Conservation (phyloP, 2,113 vertebrate species). For the Prietella phreatophila region DNA sequence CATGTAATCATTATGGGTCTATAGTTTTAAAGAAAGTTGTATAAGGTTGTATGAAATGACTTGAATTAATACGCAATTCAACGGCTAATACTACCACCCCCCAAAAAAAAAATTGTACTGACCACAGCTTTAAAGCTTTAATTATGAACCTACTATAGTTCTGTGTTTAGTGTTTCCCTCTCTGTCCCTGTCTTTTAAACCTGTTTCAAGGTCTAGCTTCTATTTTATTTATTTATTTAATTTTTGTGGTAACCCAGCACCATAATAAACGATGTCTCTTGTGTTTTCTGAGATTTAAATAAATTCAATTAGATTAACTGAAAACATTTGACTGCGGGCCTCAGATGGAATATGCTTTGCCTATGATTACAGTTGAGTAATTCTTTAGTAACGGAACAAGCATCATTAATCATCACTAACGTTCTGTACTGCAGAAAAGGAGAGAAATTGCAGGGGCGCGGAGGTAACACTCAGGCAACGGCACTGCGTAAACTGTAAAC, state of each 20-base stretch:
- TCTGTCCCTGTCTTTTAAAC: not conserved
- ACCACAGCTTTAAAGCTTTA: not conserved
- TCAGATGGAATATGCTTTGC: not conserved
- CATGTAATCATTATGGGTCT: not conserved
- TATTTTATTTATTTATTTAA: not conserved
- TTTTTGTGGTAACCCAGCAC: not conserved
- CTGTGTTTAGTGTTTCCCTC: not conserved
- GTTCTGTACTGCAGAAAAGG: not conserved
- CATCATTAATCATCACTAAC: not conserved
- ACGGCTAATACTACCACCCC: not conserved
- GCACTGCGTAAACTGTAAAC: constrained; percentile 3
- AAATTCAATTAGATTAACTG: not conserved
- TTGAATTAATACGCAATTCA: not conserved
- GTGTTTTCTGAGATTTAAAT: not conserved
- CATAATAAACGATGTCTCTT: not conserved
- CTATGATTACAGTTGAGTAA: not conserved
- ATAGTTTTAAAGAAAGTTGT: not conserved
- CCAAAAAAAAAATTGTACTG: not conserved
- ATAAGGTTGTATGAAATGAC: not conserved
- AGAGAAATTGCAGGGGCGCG: too few relatives aligned
- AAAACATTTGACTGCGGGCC: constrained; percentile 2
- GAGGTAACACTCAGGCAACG: constrained; percentile 1
- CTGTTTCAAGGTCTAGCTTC: not conserved
- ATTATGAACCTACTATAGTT: not conserved
- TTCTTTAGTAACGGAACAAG: not conserved